phyloP scores from a whole-genome alignment of 2,113 vertebrate species.

The Dipodomys stephensi region DNA sequence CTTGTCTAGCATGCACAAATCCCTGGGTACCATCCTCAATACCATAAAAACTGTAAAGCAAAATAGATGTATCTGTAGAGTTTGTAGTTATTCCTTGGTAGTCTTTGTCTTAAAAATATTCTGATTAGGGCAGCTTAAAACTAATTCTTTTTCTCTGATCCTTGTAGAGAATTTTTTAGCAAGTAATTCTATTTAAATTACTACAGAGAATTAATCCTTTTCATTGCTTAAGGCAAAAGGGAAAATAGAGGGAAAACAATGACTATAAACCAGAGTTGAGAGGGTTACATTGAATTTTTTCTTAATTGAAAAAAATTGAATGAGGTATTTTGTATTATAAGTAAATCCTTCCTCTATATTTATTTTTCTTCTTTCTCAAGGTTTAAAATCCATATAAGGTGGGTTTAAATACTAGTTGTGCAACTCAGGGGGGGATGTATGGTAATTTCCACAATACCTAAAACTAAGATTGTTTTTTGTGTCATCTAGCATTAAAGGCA shows the following conservation, averaged over 20 bases:
- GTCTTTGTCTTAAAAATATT: slow-evolving; percentile 75
- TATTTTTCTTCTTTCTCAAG: slow-evolving; percentile 76
- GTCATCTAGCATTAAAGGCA: slow-evolving; percentile 46
- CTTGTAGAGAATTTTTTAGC: slow-evolving; percentile 89
- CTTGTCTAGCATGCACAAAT: neutral
- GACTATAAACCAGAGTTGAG: slow-evolving; percentile 87
- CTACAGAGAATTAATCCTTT: slow-evolving; percentile 92
- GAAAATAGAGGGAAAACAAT: slow-evolving; percentile 89
- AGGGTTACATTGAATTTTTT: slow-evolving; percentile 88
- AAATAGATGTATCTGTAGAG: slow-evolving; percentile 42
- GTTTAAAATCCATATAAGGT: slow-evolving; percentile 69
- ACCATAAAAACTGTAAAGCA: neutral
- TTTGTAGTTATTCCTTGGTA: slow-evolving; percentile 82
- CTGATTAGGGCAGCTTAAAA: slow-evolving; percentile 90
- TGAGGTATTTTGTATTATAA: slow-evolving; percentile 67
- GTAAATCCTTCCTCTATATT: slow-evolving; percentile 79
- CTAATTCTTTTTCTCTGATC: slow-evolving; percentile 94
- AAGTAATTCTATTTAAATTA: slow-evolving; percentile 94
- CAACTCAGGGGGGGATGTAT: slow-evolving; percentile 22
- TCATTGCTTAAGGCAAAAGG: slow-evolving; percentile 88
- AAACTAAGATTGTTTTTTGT: slow-evolving; percentile 44
- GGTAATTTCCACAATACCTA: slow-evolving; percentile 56
- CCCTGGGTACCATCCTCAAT: neutral
- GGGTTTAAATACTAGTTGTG: slow-evolving; percentile 52
- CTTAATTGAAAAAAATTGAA: slow-evolving; percentile 84